Evolutionary conservation across 92 coral and sea anemone species (phyloP).

Genomic region (Anthopleura xanthogrammica): DNA sequence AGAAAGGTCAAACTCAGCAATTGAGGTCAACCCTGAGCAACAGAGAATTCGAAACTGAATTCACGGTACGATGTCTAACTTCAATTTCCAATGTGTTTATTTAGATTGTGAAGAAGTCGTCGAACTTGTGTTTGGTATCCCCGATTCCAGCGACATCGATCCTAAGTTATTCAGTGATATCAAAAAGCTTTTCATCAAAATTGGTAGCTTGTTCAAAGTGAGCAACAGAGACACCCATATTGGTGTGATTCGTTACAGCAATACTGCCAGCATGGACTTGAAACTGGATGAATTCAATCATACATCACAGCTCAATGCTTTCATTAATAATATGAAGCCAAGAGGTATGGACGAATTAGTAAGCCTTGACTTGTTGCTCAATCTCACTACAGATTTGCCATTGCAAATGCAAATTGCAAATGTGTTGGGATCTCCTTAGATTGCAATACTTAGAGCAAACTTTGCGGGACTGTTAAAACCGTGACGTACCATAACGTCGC

Average conservation of each 20-base stretch:
- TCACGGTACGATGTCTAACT: too few species aligned
- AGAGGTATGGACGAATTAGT: constrained; percentile 1
- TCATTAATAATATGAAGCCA: constrained; percentile 31
- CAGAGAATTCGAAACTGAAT: too few species aligned
- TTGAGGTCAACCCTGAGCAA: too few species aligned
- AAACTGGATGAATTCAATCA: constrained; percentile 40
- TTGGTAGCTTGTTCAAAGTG: constrained; percentile 39
- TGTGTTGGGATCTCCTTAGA: too few species aligned
- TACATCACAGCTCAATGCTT: constrained; percentile 14
- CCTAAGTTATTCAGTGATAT: constrained; percentile 38
- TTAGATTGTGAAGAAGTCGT: constrained; percentile 58
- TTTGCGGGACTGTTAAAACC: too few species aligned
- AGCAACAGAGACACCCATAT: constrained; percentile 41
- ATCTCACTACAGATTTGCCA: too few species aligned
- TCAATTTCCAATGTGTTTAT: background rate
- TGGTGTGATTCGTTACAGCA: constrained; percentile 59
- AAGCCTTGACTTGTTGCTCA: too few species aligned
- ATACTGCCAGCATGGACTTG: constrained; percentile 41
- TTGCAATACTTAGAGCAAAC: too few species aligned
- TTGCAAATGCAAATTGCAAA: too few species aligned
- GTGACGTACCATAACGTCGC: too few species aligned
- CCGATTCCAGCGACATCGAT: constrained; percentile 62
- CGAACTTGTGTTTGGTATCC: constrained; percentile 77
- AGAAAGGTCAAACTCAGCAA: too few species aligned
- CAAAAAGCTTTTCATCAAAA: constrained; percentile 44